These are phyloP conservation scores for Drosophila buzzatii DNA, from an alignment of 2,888 invertebrate genomes.

Conservation along the genomic window DNA sequence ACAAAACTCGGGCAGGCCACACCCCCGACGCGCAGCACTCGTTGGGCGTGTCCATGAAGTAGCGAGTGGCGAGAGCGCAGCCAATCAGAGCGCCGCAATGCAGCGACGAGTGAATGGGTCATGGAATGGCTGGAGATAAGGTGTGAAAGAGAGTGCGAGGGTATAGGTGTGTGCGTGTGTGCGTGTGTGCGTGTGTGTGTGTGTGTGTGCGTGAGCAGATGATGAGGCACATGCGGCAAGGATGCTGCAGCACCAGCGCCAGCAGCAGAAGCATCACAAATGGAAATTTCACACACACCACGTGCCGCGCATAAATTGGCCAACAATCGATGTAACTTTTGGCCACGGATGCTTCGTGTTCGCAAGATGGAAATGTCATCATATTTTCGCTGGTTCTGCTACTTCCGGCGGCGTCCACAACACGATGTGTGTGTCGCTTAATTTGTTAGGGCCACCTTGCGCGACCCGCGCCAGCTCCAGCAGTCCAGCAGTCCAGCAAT, in stretches of 20 bases:
- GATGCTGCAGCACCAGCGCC: conserved; percentile 40
- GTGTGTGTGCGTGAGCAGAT: conserved; percentile 54
- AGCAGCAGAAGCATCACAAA: conserved; percentile 47
- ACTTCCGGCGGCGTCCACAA: conserved; percentile 21
- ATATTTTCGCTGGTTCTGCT: conserved; percentile 64
- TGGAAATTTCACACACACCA: conserved; percentile 72
- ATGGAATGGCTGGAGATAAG: conserved; percentile 72
- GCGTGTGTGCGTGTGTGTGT: not conserved
- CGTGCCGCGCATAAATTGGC: conserved; percentile 83
- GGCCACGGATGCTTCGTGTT: conserved; percentile 48
- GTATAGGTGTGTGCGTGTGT: not conserved
- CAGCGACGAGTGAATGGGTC: conserved; percentile 51
- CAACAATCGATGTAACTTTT: conserved; percentile 78
- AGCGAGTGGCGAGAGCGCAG: conserved; percentile 60
- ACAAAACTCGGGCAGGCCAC: conserved; percentile 43
- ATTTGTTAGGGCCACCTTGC: conserved; percentile 78
- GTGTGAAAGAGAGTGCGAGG: conserved; percentile 10
- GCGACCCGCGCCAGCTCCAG: conserved; percentile 17
- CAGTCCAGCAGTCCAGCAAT: conserved; percentile 2
- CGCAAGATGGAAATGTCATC: conserved; percentile 74
- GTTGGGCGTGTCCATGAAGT: conserved; percentile 51
- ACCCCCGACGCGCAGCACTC: conserved; percentile 38
- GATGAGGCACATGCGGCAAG: conserved; percentile 40
- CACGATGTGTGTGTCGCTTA: conserved; percentile 75
- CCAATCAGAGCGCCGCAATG: conserved; percentile 57